A percentile compares a stretch with the other conserved stretches of the same genome.
Evolutionary conservation across 2,888 invertebrate genomes (phyloP).

Genomic region (Philhelius pedissequus): DNA sequence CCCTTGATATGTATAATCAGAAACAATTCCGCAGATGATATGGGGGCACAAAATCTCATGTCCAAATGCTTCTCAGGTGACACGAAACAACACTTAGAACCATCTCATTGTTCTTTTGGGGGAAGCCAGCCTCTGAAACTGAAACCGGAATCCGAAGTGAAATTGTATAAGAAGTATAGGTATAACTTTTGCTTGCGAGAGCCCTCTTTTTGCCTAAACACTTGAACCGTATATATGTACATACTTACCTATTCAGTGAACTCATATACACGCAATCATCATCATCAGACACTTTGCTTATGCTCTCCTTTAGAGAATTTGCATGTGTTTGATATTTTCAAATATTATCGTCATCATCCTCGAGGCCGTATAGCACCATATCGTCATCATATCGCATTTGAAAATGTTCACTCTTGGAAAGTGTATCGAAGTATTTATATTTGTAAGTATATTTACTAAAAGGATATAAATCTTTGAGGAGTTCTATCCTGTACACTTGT

Average conservation of each 20-base stretch:
- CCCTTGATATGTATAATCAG: neutral
- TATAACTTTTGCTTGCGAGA: slow-evolving; percentile 33
- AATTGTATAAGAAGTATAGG: slow-evolving; percentile 46
- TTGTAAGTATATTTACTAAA: slow-evolving; percentile 55
- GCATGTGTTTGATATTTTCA: slow-evolving; percentile 54
- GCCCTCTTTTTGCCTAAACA: slow-evolving; percentile 44
- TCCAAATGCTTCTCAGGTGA: slow-evolving; percentile 79
- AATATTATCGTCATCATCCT: neutral
- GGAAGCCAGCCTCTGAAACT: slow-evolving; percentile 19
- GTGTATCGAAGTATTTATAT: slow-evolving; percentile 54
- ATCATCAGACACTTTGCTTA: neutral
- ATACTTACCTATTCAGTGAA: too few relatives aligned
- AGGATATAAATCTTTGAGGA: slow-evolving; percentile 66
- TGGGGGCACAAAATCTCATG: slow-evolving; percentile 73
- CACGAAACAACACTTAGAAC: slow-evolving; percentile 79
- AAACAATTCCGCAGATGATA: slow-evolving; percentile 27
- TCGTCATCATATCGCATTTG: neutral
- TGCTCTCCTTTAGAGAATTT: slow-evolving; percentile 34
- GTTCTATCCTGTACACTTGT: slow-evolving; percentile 37
- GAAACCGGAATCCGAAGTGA: slow-evolving; percentile 19
- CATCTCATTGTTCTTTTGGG: slow-evolving; percentile 70
- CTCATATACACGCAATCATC: slow-evolving; percentile 46
- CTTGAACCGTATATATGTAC: slow-evolving; percentile 51
- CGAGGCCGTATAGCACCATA: too few relatives aligned
- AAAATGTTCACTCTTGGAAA: slow-evolving; percentile 27